Evolutionary conservation across 2,797 vertebrate genomes (phyloP).

Genomic region (Setipinna tenuifilis): DNA sequence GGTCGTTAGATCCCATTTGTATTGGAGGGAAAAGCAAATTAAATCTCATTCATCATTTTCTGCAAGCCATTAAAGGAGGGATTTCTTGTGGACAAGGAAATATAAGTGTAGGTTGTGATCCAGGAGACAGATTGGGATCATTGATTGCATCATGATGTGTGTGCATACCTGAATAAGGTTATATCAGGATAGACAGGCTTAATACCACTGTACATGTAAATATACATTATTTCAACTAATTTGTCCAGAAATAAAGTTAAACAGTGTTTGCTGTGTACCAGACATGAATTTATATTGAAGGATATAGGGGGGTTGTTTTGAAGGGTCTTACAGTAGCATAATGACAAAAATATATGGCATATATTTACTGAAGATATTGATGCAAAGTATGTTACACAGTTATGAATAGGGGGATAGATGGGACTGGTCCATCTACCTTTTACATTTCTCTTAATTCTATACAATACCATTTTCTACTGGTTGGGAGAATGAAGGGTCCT

Average conservation of each 20-base stretch:
- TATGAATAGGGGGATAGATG: slow-evolving; percentile 22
- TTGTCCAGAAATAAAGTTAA: slow-evolving; percentile 51
- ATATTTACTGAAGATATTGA: slow-evolving; percentile 40
- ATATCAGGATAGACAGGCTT: background rate
- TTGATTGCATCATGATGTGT: slow-evolving; percentile 42
- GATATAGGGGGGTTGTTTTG: slow-evolving; percentile 33
- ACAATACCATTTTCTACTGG: slow-evolving; percentile 45
- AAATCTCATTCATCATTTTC: slow-evolving; percentile 36
- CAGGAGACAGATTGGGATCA: slow-evolving; percentile 27
- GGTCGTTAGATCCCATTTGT: slow-evolving; percentile 39
- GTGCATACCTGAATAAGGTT: slow-evolving; percentile 23
- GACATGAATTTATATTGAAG: slow-evolving; percentile 42
- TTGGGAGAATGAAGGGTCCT: slow-evolving; percentile 59
- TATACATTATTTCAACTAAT: slow-evolving; percentile 21
- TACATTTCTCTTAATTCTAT: slow-evolving; percentile 50
- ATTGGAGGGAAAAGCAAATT: slow-evolving; percentile 38
- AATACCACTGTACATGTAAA: slow-evolving; percentile 9
- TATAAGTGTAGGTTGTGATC: slow-evolving; percentile 25
- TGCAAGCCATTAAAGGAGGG: slow-evolving; percentile 33
- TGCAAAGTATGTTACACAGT: slow-evolving; percentile 41
- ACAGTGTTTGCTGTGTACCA: slow-evolving; percentile 44
- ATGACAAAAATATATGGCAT: slow-evolving; percentile 26
- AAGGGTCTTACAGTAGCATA: slow-evolving; percentile 38
- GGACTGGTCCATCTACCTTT: slow-evolving; percentile 42
- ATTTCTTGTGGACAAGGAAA: slow-evolving; percentile 30